Evolutionary conservation across 1,140 invertebrate species (phyloP).

Genomic region (Armadillidium nasatum): DNA sequence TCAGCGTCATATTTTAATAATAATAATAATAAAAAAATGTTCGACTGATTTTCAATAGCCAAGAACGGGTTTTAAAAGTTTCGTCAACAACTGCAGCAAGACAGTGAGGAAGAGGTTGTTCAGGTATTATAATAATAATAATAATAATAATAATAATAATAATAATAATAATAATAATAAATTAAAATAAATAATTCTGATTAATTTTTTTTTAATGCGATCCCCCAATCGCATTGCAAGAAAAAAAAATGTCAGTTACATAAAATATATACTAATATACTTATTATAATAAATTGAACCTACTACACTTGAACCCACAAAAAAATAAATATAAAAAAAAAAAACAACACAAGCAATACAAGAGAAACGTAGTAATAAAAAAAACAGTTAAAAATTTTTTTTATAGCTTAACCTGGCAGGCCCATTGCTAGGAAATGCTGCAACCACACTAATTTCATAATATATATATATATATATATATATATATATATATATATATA

Average conservation of each 20-base stretch:
- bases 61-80: slow-evolving; percentile 30
- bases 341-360: not conserved
- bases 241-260: too few relatives aligned
- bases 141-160: not conserved
- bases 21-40: slow-evolving; percentile 16
- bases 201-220: not conserved
- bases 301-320: not conserved
- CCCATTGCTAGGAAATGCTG: too few relatives aligned
- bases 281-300: not conserved
- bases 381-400: too few relatives aligned
- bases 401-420: too few relatives aligned
- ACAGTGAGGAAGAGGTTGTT: slow-evolving; percentile 32
- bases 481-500: not conserved
- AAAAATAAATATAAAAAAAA: not conserved
- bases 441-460: too few relatives aligned
- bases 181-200: not conserved
- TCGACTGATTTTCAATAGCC: slow-evolving; percentile 35
- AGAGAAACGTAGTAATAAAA: too few relatives aligned
- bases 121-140: not conserved
- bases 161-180: not conserved
- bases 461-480: too few relatives aligned
- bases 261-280: slow-evolving; percentile 12
- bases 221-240: not conserved
- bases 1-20: slow-evolving; percentile 23
- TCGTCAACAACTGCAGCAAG: slow-evolving; percentile 39